A percentile compares a stretch with the other conserved stretches of the same genome.
These are phyloP conservation scores for Simalia tracyae DNA, from an alignment of 2,797 vertebrate genomes.

Conservation along the genomic window DNA sequence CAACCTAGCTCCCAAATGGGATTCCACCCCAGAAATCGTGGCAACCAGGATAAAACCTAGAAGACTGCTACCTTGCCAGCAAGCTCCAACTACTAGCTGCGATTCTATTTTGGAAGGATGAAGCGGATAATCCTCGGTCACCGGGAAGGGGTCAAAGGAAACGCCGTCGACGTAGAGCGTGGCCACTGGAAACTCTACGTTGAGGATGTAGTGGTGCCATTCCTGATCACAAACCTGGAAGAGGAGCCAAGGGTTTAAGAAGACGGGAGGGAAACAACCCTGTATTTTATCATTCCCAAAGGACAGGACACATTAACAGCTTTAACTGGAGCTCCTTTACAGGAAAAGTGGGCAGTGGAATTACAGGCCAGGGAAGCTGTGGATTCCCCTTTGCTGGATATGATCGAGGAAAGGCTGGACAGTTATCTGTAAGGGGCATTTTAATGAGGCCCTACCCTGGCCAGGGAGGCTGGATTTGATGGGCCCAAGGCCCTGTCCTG, in stretches of 20 bases:
- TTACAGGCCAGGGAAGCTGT: background rate
- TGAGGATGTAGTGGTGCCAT: slow-evolving; percentile 97
- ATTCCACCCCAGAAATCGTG: too few relatives aligned
- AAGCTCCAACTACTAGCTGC: slow-evolving; percentile 94
- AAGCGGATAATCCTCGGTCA: slow-evolving; percentile 94
- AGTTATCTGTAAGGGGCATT: background rate
- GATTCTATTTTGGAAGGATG: slow-evolving; percentile 88
- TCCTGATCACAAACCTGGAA: slow-evolving; percentile 92
- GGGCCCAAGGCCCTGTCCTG: too few relatives aligned
- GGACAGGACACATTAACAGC: background rate
- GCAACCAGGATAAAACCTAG: too few relatives aligned
- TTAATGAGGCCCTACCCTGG: background rate
- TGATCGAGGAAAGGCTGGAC: background rate
- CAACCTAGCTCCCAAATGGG: background rate
- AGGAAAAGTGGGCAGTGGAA: background rate
- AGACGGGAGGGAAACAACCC: too few relatives aligned
- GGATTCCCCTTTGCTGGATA: background rate
- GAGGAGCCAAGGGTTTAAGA: background rate
- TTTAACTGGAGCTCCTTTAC: background rate
- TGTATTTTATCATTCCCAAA: background rate
- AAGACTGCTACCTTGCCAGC: slow-evolving; percentile 90
- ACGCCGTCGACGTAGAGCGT: slow-evolving; percentile 90
- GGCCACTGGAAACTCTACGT: slow-evolving; percentile 86
- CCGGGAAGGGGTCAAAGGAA: slow-evolving; percentile 91
- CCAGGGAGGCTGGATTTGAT: background rate